Evolutionary conservation across 2,888 invertebrate genomes (phyloP).

Genomic region (Lordiphosa fenestrarum): DNA sequence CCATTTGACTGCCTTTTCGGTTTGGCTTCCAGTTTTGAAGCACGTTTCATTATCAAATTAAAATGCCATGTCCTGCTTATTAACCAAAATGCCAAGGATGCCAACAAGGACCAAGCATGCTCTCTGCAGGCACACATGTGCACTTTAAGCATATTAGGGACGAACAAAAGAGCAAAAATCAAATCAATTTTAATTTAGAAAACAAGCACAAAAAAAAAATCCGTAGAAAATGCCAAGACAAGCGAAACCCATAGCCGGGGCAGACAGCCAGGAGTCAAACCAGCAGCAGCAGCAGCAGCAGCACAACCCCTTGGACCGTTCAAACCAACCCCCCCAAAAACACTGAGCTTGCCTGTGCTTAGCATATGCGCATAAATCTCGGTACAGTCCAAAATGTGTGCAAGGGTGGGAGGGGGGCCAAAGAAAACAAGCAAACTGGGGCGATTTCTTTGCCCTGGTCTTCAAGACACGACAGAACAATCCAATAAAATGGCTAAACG

Average conservation of each 20-base stretch:
- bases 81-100: conserved; percentile 53
- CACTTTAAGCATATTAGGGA: conserved; percentile 49
- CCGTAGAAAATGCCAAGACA: conserved; percentile 56
- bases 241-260: conserved; percentile 40
- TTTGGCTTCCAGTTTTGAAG: background rate
- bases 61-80: conserved; percentile 48
- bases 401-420: conserved; percentile 1
- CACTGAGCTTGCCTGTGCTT: conserved; percentile 51
- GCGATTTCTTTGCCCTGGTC: conserved; percentile 43
- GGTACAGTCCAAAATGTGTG: conserved; percentile 20
- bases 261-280: conserved; percentile 20
- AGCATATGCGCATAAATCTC: conserved; percentile 78
- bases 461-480: conserved; percentile 66
- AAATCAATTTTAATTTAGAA: conserved; percentile 75
- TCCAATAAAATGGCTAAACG: conserved; percentile 78
- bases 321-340: conserved; percentile 51
- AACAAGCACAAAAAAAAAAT: conserved; percentile 52
- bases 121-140: conserved; percentile 46
- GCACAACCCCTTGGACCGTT: conserved; percentile 47
- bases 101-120: conserved; percentile 22
- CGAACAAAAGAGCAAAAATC: conserved; percentile 63
- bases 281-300: conserved; percentile 13
- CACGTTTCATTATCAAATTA: conserved; percentile 45
- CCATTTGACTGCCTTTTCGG: conserved; percentile 6
- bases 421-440: conserved; percentile 40